A percentile compares a stretch with the other conserved stretches of the same genome.
These are phyloP conservation scores for Cartodere bifasciata DNA, from an alignment of 2,888 invertebrate genomes.

Conservation along the genomic window DNA sequence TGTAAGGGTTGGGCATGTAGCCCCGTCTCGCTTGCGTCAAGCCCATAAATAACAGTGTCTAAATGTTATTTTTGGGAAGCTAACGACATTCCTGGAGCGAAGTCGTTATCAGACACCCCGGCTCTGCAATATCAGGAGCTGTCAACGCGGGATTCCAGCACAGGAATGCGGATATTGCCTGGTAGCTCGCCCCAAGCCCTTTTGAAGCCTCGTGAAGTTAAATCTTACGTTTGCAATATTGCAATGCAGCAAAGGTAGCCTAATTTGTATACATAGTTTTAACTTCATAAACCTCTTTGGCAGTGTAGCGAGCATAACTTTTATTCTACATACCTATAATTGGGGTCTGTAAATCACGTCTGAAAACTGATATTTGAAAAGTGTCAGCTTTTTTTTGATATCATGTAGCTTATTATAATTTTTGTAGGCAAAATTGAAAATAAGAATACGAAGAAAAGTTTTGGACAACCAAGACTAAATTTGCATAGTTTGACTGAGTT, in stretches of 20 bases:
- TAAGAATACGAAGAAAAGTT: too few species aligned
- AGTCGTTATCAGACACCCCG: slow-evolving; percentile 32
- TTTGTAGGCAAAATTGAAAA: too few species aligned
- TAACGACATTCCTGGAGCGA: slow-evolving; percentile 36
- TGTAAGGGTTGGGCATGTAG: neutral
- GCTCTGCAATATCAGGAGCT: slow-evolving; percentile 30
- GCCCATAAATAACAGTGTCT: slow-evolving; percentile 36
- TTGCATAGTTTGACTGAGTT: too few species aligned
- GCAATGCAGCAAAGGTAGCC: too few species aligned
- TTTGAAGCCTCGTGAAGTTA: too few species aligned
- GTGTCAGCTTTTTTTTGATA: slow-evolving; percentile 4
- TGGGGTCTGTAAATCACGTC: slow-evolving; percentile 16
- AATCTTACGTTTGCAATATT: too few species aligned
- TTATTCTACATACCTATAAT: slow-evolving; percentile 15
- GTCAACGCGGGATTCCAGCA: slow-evolving; percentile 29
- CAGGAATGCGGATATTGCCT: slow-evolving; percentile 36
- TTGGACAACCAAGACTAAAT: too few species aligned
- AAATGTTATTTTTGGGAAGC: slow-evolving; percentile 38
- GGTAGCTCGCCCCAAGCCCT: slow-evolving; percentile 20
- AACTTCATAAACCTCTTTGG: neutral
- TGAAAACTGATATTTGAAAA: slow-evolving; percentile 6
- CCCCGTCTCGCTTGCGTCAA: slow-evolving; percentile 17
- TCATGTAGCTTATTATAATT: too few species aligned
- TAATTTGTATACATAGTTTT: too few species aligned
- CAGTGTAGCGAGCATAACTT: slow-evolving; percentile 1